Conservation (phyloP, 2,113 vertebrate species). For the Leucosticte australis region DNA sequence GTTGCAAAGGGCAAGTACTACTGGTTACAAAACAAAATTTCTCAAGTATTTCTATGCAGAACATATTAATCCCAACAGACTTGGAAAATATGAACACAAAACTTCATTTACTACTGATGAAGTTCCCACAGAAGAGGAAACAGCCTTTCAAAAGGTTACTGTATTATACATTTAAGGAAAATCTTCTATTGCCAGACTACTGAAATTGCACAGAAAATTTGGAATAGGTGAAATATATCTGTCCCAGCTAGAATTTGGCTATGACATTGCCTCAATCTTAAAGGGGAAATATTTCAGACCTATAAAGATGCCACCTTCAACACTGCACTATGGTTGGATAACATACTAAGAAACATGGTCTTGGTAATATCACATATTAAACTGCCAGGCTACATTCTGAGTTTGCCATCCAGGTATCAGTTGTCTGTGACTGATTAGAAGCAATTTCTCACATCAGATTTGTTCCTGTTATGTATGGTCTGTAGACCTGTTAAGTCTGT, state of each 20-base stretch:
- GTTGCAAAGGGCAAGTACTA: neutral
- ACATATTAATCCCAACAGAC: neutral
- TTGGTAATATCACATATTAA: neutral
- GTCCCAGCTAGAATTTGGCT: neutral
- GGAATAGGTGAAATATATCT: neutral
- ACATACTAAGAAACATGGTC: fast-evolving
- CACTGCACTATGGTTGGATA: neutral
- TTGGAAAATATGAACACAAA: neutral
- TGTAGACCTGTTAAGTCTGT: neutral
- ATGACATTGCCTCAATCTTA: neutral
- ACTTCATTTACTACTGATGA: neutral
- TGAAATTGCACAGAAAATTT: neutral
- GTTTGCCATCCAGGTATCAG: neutral
- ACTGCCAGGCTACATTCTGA: neutral
- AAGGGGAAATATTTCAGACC: neutral
- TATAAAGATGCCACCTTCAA: neutral
- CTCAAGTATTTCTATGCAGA: neutral
- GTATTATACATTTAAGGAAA: neutral
- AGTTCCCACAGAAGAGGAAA: neutral
- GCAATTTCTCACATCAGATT: neutral
- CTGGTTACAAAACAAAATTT: neutral
- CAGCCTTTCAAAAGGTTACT: neutral
- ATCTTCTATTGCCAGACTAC: neutral
- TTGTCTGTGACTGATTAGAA: neutral
- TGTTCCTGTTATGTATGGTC: neutral